Evolutionary conservation across 1,140 invertebrate species (phyloP).

Genomic region (Chlorops oryzae): DNA sequence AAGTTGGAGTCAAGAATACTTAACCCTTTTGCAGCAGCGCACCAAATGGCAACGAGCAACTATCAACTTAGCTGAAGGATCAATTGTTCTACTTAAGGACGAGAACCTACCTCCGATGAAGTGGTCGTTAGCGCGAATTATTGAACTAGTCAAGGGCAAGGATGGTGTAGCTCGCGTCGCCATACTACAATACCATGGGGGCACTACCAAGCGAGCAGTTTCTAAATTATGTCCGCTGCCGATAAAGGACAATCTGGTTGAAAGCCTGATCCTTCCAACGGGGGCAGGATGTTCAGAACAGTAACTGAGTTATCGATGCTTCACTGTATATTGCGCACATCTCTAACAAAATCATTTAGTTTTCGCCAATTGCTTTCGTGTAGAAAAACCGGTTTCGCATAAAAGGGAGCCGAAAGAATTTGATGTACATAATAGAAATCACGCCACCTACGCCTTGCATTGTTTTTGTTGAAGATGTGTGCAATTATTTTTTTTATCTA

Average conservation of each 20-base stretch:
- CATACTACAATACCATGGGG: neutral
- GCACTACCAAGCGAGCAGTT: neutral
- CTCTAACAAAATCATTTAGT: no score
- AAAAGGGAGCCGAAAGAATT: no score
- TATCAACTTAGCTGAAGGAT: neutral
- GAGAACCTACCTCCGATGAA: neutral
- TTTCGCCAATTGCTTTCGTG: no score
- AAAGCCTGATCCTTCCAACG: neutral
- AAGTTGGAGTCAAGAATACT: conserved; percentile 26
- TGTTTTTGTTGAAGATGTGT: no score
- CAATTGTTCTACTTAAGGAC: neutral
- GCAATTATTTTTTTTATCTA: no score
- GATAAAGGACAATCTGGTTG: neutral
- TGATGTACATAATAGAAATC: no score
- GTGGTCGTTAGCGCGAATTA: neutral
- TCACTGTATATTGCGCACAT: no score
- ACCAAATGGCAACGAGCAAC: conserved; percentile 26
- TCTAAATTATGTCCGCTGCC: neutral
- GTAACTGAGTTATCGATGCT: no score
- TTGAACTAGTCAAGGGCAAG: neutral
- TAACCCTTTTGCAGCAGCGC: conserved; percentile 25
- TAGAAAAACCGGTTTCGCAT: no score
- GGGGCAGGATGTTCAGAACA: neutral
- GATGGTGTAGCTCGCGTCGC: neutral
- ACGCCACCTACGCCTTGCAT: no score